Evolutionary conservation across 1,140 invertebrate genomes (phyloP).

Genomic region (Aphelinus atriplicis): DNA sequence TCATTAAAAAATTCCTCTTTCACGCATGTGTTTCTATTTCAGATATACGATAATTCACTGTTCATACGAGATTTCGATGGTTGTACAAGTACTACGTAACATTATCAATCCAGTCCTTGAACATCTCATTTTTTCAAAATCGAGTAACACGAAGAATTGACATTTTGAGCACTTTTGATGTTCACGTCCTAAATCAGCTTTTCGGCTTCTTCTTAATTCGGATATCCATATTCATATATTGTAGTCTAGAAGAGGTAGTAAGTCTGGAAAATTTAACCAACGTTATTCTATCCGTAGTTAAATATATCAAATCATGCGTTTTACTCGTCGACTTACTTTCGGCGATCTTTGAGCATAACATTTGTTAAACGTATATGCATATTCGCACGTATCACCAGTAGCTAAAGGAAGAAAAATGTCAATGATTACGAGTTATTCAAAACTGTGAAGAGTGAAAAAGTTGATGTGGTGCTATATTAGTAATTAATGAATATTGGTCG

Average conservation of each 20-base stretch:
- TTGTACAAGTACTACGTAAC: constrained; percentile 32
- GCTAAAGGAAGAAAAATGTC: constrained; percentile 39
- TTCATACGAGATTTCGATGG: not conserved
- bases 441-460: too few relatives aligned
- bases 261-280: constrained; percentile 41
- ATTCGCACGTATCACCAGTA: constrained; percentile 55
- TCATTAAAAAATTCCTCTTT: constrained; percentile 17
- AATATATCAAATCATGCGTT: not conserved
- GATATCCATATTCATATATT: constrained; percentile 8
- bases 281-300: not conserved
- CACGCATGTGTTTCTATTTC: too few relatives aligned
- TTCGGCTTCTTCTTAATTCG: constrained; percentile 6
- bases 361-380: constrained; percentile 56
- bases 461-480: too few relatives aligned
- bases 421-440: too few relatives aligned
- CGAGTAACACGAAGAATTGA: constrained; percentile 32
- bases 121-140: constrained; percentile 19
- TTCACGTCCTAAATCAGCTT: not conserved
- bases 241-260: constrained; percentile 47
- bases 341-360: constrained; percentile 55
- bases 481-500: too few relatives aligned
- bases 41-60: too few relatives aligned
- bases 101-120: constrained; percentile 21
- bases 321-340: constrained; percentile 44
- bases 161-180: constrained; percentile 13